Evolutionary conservation across 2,888 invertebrate species (phyloP), one percentile per base, ranked within the genome.

Genomic region (Marasmarcha lunaedactyla): DNA sequence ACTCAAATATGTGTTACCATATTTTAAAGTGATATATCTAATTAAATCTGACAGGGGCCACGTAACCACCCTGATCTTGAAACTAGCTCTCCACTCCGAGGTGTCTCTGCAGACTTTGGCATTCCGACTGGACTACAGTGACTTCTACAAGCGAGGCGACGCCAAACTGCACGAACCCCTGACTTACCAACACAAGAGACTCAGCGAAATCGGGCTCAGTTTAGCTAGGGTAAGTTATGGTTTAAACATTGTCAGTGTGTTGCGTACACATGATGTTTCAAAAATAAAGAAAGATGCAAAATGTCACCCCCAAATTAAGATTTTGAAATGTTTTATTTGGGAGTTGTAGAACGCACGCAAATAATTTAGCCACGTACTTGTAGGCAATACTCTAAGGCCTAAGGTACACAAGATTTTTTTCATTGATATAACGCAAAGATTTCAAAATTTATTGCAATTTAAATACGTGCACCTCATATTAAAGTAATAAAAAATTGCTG

Each of bases 61-160:
- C 60, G 94, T 97, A 27, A 91, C 93, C 41, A 90, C 92, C 46
- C 92, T 97, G 64, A 86, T 98, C 37, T 76, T 94, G 37, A 90
- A 93, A 70, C 85, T 97, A 13, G 92, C 94, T 12, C 87, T 90
- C 1, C 93, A 94, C 58, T 84, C 90, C 38, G 95, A 97, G 71
- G 90, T 92, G 48, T 95, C 93, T 50, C 85, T 98, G 11, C 94
- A 96, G 58, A 89, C 94, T 51, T 87, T 98, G 42, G 95, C 96
- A 47, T 95, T 94, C 59, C 88, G 97, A 1, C 85, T 98, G 41
- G 97, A 97, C 78, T 98, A 97, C 71, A 98, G 97, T 70, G 95
- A 95, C 66, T 94, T 93, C 74, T 98, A 98, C 79, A 94, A 94
- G 63, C 89, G 91, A 45, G 88, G 89, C 43, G 92, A 94, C 63